Percentiles rank a stretch among this genome's conserved stretches.
Evolutionary conservation across 2,113 vertebrate species (phyloP).

Genomic region (Tautogolabrus adspersus): DNA sequence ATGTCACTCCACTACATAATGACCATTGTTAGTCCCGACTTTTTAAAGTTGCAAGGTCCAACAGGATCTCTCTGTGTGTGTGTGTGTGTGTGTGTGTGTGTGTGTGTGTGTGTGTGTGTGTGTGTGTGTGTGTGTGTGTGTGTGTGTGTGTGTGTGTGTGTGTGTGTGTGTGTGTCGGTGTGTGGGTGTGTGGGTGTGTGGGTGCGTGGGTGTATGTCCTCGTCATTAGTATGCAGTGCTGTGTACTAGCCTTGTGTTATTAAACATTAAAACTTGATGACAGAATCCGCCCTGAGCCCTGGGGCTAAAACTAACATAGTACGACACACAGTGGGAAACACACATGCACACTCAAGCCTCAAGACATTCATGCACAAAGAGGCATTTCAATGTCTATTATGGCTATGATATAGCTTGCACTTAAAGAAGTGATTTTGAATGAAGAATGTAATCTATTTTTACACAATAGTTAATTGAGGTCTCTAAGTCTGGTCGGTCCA

Average conservation of each 20-base stretch:
- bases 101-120: background rate
- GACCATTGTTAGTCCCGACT: constrained; percentile 45
- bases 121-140: background rate
- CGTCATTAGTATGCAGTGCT: constrained; percentile 55
- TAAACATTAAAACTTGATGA: constrained; percentile 67
- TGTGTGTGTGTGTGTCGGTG: background rate
- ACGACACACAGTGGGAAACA: constrained; percentile 28
- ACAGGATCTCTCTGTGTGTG: background rate
- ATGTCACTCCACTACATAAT: constrained; percentile 46
- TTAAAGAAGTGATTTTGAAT: constrained; percentile 18
- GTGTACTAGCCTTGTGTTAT: constrained; percentile 46
- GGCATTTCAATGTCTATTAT: background rate
- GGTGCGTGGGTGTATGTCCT: background rate
- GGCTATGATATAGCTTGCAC: constrained; percentile 17
- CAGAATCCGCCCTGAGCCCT: constrained; percentile 40
- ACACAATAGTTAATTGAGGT: constrained; percentile 30
- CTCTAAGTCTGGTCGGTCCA: background rate
- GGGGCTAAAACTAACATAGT: constrained; percentile 37
- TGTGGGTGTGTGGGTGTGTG: background rate
- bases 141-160: background rate
- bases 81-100: background rate
- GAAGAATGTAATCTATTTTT: constrained; percentile 21
- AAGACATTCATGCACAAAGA: constrained; percentile 26
- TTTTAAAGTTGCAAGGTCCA: constrained; percentile 22
- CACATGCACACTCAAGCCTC: constrained; percentile 29